phyloP scores from a whole-genome alignment of 2,113 vertebrate genomes.

The Dipodomys ordii region DNA sequence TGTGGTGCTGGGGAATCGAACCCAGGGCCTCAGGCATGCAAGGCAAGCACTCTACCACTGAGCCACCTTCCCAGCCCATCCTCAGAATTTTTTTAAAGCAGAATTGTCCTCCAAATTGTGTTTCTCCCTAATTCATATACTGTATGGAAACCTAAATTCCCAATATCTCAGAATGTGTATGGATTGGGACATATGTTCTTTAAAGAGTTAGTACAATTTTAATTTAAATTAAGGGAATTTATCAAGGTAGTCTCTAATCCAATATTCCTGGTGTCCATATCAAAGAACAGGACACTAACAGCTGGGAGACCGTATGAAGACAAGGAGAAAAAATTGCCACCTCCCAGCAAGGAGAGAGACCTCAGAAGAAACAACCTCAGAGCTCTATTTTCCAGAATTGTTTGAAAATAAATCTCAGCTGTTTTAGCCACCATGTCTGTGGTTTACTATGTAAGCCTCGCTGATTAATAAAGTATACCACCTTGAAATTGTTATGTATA shows the following conservation, averaged over 20 bases:
- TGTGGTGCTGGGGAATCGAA: too few relatives aligned
- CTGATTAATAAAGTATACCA: neutral
- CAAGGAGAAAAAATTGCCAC: neutral
- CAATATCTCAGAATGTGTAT: neutral
- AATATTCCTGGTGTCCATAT: neutral
- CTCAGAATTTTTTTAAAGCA: constrained; percentile 39
- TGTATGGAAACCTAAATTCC: neutral
- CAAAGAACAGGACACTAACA: neutral
- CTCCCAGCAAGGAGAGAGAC: neutral
- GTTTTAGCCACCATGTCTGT: neutral
- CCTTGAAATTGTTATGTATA: too few relatives aligned
- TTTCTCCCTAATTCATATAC: neutral
- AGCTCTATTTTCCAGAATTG: neutral
- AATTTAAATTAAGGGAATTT: neutral
- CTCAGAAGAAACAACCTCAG: neutral
- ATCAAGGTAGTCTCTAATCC: neutral
- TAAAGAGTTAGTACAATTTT: neutral
- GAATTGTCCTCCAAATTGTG: neutral
- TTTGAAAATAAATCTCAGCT: neutral
- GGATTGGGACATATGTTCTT: neutral
- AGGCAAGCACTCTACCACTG: too few relatives aligned
- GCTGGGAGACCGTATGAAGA: neutral
- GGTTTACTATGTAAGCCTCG: neutral
- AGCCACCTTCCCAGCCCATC: too few relatives aligned
- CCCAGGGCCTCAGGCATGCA: too few relatives aligned